These are phyloP conservation scores for Crocuta crocuta DNA, from an alignment of 2,113 vertebrate genomes.

Conservation along the genomic window DNA sequence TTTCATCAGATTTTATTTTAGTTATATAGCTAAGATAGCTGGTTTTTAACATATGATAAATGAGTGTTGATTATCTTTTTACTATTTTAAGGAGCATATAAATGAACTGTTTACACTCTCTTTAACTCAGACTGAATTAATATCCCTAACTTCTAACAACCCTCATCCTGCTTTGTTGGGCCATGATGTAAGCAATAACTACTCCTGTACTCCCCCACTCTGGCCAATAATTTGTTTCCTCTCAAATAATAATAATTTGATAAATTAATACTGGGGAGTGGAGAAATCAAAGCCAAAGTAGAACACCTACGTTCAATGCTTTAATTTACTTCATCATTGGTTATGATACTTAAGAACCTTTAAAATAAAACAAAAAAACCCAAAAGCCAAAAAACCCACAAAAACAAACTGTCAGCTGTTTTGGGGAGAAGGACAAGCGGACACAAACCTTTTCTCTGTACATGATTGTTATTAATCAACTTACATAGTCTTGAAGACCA, in stretches of 20 bases:
- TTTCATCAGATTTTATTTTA: slow-evolving; percentile 54
- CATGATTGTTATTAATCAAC: not conserved
- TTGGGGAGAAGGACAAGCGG: not conserved
- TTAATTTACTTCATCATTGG: slow-evolving; percentile 16
- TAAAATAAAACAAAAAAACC: not conserved
- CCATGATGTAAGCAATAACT: not conserved
- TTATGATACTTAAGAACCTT: slow-evolving; percentile 35
- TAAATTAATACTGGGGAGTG: not conserved
- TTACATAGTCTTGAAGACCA: not conserved
- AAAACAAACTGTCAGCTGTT: not conserved
- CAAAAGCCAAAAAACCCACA: not conserved
- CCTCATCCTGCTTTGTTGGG: not conserved
- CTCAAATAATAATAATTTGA: not conserved
- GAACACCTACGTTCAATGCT: not conserved
- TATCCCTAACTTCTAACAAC: not conserved
- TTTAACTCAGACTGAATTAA: slow-evolving; percentile 22
- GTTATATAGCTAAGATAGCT: not conserved
- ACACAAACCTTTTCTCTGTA: not conserved
- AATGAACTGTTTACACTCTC: not conserved
- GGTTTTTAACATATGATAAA: slow-evolving; percentile 16
- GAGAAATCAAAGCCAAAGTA: not conserved
- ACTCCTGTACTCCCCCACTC: not conserved
- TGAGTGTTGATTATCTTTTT: not conserved
- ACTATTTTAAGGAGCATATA: not conserved
- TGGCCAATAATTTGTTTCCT: not conserved